phyloP scores from a whole-genome alignment of 2,888 invertebrate species.

The Odontomyia ornata region DNA sequence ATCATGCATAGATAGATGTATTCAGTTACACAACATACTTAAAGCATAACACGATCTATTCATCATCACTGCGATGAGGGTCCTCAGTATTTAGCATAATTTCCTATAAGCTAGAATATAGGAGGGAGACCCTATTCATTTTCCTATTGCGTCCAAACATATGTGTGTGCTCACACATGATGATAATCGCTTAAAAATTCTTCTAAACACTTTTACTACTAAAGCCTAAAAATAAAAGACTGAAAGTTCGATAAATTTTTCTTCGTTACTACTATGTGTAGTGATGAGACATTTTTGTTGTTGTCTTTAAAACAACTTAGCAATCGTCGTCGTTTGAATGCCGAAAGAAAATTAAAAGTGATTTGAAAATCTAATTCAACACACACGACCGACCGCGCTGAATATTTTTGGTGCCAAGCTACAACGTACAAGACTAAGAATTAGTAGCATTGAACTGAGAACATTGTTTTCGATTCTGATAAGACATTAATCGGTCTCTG shows the following conservation, averaged over 20 bases:
- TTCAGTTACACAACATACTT: constrained; percentile 7
- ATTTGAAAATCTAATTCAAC: neutral
- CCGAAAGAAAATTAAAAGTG: neutral
- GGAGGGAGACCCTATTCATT: neutral
- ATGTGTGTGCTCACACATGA: neutral
- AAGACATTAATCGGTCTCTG: neutral
- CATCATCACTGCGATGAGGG: neutral
- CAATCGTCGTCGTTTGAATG: neutral
- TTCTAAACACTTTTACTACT: neutral
- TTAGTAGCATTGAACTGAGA: neutral
- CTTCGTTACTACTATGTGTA: neutral
- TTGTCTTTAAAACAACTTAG: neutral
- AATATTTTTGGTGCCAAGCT: neutral
- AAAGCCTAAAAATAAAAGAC: neutral
- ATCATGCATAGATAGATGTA: neutral
- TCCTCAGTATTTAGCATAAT: neutral
- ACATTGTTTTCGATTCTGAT: neutral
- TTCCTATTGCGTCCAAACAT: neutral
- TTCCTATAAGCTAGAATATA: neutral
- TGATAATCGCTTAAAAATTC: neutral
- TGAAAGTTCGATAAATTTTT: neutral
- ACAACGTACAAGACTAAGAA: neutral
- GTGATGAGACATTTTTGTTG: neutral
- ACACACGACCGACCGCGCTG: neutral
- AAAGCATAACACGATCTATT: neutral